Evolutionary conservation across 2,888 invertebrate genomes (phyloP).

Genomic region (Pristionchus arcanus): DNA sequence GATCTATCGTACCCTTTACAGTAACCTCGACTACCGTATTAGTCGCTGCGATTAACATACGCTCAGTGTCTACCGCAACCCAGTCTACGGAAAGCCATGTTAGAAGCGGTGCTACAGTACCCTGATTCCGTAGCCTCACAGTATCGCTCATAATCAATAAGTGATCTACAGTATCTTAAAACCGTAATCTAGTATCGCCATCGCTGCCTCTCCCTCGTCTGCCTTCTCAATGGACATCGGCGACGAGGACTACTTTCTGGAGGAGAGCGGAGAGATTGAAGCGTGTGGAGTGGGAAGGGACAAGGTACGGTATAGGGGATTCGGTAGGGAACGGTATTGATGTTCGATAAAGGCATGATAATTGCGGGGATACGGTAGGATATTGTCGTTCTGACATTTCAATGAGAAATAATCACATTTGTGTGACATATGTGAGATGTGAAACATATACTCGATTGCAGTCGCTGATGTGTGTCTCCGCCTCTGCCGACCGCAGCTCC

Average conservation of each 20-base stretch:
- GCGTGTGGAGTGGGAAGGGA: conserved; percentile 18
- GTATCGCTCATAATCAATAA: too few species aligned
- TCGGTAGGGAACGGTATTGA: background rate
- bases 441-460: too few species aligned
- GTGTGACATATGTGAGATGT: too few species aligned
- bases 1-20: background rate
- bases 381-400: too few species aligned
- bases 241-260: background rate
- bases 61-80: background rate
- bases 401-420: too few species aligned
- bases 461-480: background rate
- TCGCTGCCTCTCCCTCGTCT: background rate
- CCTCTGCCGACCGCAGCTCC: background rate
- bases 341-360: too few species aligned
- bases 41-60: background rate
- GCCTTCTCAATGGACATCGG: conserved; percentile 29
- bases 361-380: too few species aligned
- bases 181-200: background rate
- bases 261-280: background rate
- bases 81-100: too few species aligned
- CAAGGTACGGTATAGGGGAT: background rate
- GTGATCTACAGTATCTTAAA: background rate
- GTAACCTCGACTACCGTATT: background rate
- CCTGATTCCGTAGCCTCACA: too few species aligned
- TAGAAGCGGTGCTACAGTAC: too few species aligned